Percentiles rank a stretch among this genome's conserved stretches.
These are phyloP conservation scores for Yponomeuta cagnagella DNA, from an alignment of 2,888 invertebrate genomes.

Conservation along the genomic window DNA sequence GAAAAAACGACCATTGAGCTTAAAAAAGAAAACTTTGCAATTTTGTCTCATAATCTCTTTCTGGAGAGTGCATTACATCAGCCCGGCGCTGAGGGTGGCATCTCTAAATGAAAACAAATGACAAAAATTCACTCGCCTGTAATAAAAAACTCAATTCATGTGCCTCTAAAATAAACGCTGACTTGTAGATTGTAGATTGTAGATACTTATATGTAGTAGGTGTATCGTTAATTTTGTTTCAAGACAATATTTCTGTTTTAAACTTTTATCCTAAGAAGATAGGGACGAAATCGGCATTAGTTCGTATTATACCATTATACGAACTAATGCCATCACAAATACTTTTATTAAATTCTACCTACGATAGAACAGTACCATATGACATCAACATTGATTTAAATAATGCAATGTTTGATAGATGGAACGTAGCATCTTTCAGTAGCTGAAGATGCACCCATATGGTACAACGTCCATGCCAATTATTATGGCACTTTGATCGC, in stretches of 20 bases:
- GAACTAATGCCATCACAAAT: too few species aligned
- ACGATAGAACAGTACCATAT: too few species aligned
- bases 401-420: too few species aligned
- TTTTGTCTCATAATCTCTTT: not conserved
- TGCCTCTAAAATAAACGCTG: slow-evolving; percentile 47
- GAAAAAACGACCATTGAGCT: too few species aligned
- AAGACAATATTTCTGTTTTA: too few species aligned
- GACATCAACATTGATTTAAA: too few species aligned
- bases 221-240: not conserved
- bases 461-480: slow-evolving; percentile 31
- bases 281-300: too few species aligned
- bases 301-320: too few species aligned
- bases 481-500: slow-evolving; percentile 18
- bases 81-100: slow-evolving; percentile 30
- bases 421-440: not conserved
- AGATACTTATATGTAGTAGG: too few species aligned
- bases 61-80: not conserved
- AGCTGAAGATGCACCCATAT: not conserved
- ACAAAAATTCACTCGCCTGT: slow-evolving; percentile 52
- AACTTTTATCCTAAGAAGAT: too few species aligned
- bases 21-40: not conserved
- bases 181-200: not conserved
- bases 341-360: too few species aligned
- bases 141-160: slow-evolving; percentile 68
- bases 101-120: slow-evolving; percentile 69